Evolutionary conservation across 2,888 invertebrate species (phyloP), one percentile per base, ranked within the genome.

Genomic region (Bellardia bayeri): DNA sequence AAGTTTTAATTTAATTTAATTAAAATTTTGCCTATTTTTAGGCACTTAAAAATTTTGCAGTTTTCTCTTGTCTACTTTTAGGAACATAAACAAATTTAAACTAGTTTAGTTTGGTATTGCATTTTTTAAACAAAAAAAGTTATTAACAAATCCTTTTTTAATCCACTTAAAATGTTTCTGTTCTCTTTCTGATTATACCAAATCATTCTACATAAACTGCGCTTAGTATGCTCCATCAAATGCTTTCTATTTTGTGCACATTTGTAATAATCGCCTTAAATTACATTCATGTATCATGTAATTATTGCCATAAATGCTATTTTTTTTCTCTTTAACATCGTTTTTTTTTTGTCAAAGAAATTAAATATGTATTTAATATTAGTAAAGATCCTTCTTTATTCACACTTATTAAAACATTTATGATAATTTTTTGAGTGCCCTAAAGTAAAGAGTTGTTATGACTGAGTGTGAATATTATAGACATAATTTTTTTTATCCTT

Each of bases 401-500:
- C 74, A 66, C 58, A 63, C 64, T 81, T 74, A 82, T 82, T 66
- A 66, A 82, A 74, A 58, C 56, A 58, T 74, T 82, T 56, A 64
- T 74, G 33, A 66, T 74, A 74, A 72, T 63, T 72, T 37, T 56
- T 3, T 14, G 3, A 33, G 16, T 30, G 11, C 72, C 63, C 30
- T 16, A 9, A 40, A 51, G 14, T 40, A 33, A 81, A 81, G 63
- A 63, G 72, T 80, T 80, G 49, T 3, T 42, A n/a, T 8, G 45
- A 3, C 45, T 49, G 69, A 58, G 61, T 8, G 71, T 11, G 23
- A n/a, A 30, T 80, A 80, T 80, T 51, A 49, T 2, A 30, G 7
- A 2, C 23, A 23, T 23, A 23, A 23, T 23, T 23, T 23, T 23
- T 23, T 23, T 23, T 23, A 23, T 23, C 23, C 23, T 23, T 23